Conservation (phyloP, 2,797 vertebrate species). For the Sebastolobus alascanus region DNA sequence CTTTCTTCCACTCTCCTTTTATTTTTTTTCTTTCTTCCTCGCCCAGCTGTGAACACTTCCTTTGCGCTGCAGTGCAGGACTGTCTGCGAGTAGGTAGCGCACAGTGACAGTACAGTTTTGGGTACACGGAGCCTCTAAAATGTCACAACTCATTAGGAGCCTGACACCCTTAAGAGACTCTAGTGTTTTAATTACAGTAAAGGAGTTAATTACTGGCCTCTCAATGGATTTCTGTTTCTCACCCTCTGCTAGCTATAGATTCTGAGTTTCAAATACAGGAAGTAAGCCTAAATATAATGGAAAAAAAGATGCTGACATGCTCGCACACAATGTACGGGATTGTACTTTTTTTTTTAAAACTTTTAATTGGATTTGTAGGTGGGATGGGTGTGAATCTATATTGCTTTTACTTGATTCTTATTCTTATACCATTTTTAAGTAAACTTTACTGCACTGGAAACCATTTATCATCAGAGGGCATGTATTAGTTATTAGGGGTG, state of each 20-base stretch:
- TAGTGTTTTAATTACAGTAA: conserved; percentile 92
- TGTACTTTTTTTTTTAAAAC: conserved; percentile 32
- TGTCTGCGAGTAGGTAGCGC: conserved; percentile 29
- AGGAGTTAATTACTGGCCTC: conserved; percentile 89
- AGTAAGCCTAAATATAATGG: conserved; percentile 19
- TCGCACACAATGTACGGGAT: conserved; percentile 10
- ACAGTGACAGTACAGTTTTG: conserved; percentile 67
- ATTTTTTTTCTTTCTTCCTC: conserved; percentile 43
- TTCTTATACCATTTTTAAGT: background rate
- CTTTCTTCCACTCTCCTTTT: conserved; percentile 78
- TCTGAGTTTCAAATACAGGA: conserved; percentile 47
- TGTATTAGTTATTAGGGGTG: no score
- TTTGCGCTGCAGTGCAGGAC: conserved; percentile 4
- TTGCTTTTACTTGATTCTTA: background rate
- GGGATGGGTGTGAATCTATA: background rate
- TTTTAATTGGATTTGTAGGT: conserved; percentile 35
- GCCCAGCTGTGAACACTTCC: conserved; percentile 23
- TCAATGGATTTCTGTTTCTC: conserved; percentile 68
- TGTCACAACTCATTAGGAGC: conserved; percentile 91
- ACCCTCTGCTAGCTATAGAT: conserved; percentile 34
- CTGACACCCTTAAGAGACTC: conserved; percentile 82
- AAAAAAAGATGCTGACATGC: background rate
- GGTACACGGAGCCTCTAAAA: conserved; percentile 84
- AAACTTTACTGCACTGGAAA: background rate
- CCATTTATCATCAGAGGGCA: background rate